Evolutionary conservation across 2,888 invertebrate species (phyloP).

Genomic region (Stramonita haemastoma): DNA sequence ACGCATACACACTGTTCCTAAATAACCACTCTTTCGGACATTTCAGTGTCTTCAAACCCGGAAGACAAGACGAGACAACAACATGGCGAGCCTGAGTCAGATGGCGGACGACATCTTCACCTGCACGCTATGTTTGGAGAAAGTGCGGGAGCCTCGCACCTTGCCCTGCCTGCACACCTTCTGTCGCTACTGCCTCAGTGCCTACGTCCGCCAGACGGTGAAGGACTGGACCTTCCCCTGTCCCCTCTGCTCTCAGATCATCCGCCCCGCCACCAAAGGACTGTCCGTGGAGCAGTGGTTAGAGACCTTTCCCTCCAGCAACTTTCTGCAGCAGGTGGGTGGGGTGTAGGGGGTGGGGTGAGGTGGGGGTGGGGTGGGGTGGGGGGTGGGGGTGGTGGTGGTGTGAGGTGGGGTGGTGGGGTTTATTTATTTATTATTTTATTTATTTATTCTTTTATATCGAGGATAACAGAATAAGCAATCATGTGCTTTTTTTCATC

Average conservation of each 20-base stretch:
- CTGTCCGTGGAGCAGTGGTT: slow-evolving; percentile 49
- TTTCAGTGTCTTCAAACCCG: too few species aligned
- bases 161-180: slow-evolving; percentile 51
- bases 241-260: slow-evolving; percentile 46
- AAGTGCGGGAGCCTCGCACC: slow-evolving; percentile 47
- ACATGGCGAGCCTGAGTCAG: slow-evolving; percentile 48
- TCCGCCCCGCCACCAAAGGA: slow-evolving; percentile 24
- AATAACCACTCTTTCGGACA: too few species aligned
- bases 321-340: slow-evolving; percentile 41
- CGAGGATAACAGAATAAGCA: too few species aligned
- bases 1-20: too few species aligned
- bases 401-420: too few species aligned
- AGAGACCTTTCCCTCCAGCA: slow-evolving; percentile 44
- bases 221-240: slow-evolving; percentile 46
- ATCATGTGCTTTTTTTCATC: too few species aligned
- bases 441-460: too few species aligned
- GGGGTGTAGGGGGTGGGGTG: too few species aligned
- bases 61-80: too few species aligned
- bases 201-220: slow-evolving; percentile 43
- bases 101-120: slow-evolving; percentile 47
- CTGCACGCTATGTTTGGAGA: slow-evolving; percentile 49
- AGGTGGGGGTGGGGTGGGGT: too few species aligned
- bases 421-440: too few species aligned
- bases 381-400: too few species aligned
- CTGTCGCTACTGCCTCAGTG: slow-evolving; percentile 47